These are phyloP conservation scores for Heteromurus nitidus DNA, from an alignment of 2,888 invertebrate species.

Conservation along the genomic window DNA sequence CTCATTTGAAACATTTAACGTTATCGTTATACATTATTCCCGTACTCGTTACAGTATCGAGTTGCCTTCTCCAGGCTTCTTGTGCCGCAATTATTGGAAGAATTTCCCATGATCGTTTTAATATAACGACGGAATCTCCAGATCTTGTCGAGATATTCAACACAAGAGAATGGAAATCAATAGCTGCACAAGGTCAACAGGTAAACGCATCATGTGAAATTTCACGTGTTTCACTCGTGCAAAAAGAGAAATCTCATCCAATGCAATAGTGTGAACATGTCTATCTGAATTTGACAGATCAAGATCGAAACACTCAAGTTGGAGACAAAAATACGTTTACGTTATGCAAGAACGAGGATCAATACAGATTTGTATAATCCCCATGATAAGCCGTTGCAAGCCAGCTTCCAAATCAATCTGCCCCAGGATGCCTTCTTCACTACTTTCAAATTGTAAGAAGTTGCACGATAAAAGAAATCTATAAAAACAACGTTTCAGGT, in stretches of 20 bases:
- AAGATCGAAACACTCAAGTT: conserved; percentile 11
- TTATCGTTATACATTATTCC: neutral
- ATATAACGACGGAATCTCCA: conserved; percentile 39
- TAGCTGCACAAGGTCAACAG: neutral
- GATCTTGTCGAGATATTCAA: conserved; percentile 36
- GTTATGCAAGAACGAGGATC: conserved; percentile 75
- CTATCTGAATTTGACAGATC: too few species aligned
- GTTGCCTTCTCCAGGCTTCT: neutral
- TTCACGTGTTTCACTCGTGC: too few species aligned
- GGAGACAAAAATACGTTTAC: conserved; percentile 74
- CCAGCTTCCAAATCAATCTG: conserved; percentile 73
- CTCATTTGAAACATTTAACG: neutral
- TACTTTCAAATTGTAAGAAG: conserved; percentile 73
- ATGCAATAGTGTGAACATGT: too few species aligned
- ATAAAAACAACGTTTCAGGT: neutral
- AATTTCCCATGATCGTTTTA: neutral
- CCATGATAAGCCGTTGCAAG: conserved; percentile 67
- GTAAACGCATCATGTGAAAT: conserved; percentile 3
- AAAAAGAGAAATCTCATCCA: too few species aligned
- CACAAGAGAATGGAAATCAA: conserved; percentile 12
- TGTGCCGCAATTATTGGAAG: neutral
- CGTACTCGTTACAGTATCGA: neutral
- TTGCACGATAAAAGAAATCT: neutral
- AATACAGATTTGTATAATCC: conserved; percentile 74
- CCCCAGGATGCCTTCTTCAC: conserved; percentile 74